Evolutionary conservation across 2,113 vertebrate genomes (phyloP), one percentile per base, ranked within the genome.

Genomic region (Tor tambroides): DNA sequence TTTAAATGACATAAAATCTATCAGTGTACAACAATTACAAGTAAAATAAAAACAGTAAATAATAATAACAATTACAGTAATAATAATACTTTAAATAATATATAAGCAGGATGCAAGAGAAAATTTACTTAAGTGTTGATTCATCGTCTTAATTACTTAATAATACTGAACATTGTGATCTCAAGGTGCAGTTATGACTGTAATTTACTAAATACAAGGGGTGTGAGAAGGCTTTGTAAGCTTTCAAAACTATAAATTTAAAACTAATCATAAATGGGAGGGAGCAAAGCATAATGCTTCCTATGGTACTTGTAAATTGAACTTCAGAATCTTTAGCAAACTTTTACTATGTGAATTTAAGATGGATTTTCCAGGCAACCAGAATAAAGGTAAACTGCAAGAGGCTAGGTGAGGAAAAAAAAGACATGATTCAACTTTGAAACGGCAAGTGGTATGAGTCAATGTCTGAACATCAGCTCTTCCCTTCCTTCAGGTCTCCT

Each of bases 391-490:
- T 72, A 17, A 41, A 41, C 35, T 23, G 35, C 46, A 51, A 49
- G 2, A 9, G 41, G 38, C 43, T 10, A 43, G 46, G 30, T 12
- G 54, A 32, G 51, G 51, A 15, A 15, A 38, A 54, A 21, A 5
- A 28, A 41, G 3, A 26, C 14, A 5, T 56, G 76, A 80, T n/a
- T 80, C 78, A 61, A 6, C 12, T 15, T 61, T 41, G 21, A 49
- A 12, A 46, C 41, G 41, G 21, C 23, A 41, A 26, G 21, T 5
- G 11, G 28, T 35, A 10, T 77, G 76, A 79, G 51, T 79, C 76
- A 80, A 41, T 41, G 78, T 41, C 54, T 80, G 49, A 79, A 59
- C 51, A 59, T 28, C 26, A 78, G 46, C 28, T 23, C 77, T 59
- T 19, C 30, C 79, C 59, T 81, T 49, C 35, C 61, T 67, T 41